Conservation (phyloP, 2,113 vertebrate genomes). For the Cyanocitta stelleri region DNA sequence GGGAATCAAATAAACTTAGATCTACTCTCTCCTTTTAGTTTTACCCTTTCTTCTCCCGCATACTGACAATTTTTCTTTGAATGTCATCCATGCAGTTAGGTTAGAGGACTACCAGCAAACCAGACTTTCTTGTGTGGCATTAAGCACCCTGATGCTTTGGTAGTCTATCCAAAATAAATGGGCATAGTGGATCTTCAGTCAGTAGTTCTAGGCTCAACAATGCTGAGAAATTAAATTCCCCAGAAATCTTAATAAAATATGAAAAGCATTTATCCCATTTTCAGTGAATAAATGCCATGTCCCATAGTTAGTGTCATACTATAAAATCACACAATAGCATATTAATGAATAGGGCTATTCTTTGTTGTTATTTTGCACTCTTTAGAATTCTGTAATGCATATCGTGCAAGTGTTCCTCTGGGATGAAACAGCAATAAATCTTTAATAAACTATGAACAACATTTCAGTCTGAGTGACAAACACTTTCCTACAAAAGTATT, state of each 20-base stretch:
- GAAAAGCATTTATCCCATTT: slow-evolving; percentile 30
- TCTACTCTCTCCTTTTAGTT: not conserved
- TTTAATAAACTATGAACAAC: slow-evolving; percentile 56
- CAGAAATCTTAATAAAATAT: slow-evolving; percentile 15
- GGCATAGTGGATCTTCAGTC: not conserved
- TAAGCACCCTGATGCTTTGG: not conserved
- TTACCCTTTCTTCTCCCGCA: not conserved
- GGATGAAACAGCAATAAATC: slow-evolving; percentile 57
- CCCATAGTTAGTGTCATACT: not conserved
- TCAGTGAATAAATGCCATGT: not conserved
- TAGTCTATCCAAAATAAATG: not conserved
- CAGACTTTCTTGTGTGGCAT: not conserved
- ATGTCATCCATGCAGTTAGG: not conserved
- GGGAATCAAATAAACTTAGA: not conserved
- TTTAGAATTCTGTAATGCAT: slow-evolving; percentile 35
- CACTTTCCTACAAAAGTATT: slow-evolving; percentile 53
- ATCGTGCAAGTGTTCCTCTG: slow-evolving; percentile 25
- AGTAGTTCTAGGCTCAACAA: not conserved
- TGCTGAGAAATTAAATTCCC: not conserved
- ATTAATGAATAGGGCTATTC: not conserved
- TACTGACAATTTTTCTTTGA: not conserved
- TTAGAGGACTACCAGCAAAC: not conserved
- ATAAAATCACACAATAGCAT: not conserved
- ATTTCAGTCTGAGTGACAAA: slow-evolving; percentile 42
- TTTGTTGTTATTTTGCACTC: not conserved